These are phyloP conservation scores for Globia sparganii DNA, from an alignment of 2,888 invertebrate species.

Conservation along the genomic window DNA sequence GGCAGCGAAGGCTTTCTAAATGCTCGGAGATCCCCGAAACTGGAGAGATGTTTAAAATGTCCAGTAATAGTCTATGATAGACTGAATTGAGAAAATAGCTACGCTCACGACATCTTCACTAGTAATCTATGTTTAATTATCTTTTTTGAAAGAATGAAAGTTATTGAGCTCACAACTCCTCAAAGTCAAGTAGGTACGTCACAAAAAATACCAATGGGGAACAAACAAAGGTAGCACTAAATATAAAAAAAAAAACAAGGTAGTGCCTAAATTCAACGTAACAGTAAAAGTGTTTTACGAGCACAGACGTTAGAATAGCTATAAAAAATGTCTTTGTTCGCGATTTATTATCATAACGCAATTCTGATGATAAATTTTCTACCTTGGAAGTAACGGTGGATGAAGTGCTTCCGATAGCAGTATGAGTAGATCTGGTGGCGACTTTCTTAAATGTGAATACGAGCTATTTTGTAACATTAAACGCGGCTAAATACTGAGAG, in stretches of 20 bases:
- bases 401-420: slow-evolving; percentile 20
- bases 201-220: slow-evolving; percentile 8
- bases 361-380: slow-evolving; percentile 50
- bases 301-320: slow-evolving; percentile 49
- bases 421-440: neutral
- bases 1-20: too few relatives aligned
- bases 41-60: neutral
- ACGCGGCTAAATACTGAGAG: neutral
- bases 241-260: slow-evolving; percentile 39
- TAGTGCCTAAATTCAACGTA: slow-evolving; percentile 30
- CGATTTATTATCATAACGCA: slow-evolving; percentile 57
- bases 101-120: neutral
- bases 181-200: neutral
- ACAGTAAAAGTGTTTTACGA: slow-evolving; percentile 58
- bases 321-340: slow-evolving; percentile 60
- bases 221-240: neutral
- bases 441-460: neutral
- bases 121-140: too few relatives aligned
- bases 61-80: too few relatives aligned
- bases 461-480: neutral
- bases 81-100: too few relatives aligned
- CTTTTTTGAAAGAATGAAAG: neutral
- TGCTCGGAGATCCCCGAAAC: neutral
- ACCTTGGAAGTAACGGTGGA: slow-evolving; percentile 19
- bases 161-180: neutral